Base-by-base conservation (phyloP, 1,140 invertebrate genomes). In the Dreissena rostriformis region DNA sequence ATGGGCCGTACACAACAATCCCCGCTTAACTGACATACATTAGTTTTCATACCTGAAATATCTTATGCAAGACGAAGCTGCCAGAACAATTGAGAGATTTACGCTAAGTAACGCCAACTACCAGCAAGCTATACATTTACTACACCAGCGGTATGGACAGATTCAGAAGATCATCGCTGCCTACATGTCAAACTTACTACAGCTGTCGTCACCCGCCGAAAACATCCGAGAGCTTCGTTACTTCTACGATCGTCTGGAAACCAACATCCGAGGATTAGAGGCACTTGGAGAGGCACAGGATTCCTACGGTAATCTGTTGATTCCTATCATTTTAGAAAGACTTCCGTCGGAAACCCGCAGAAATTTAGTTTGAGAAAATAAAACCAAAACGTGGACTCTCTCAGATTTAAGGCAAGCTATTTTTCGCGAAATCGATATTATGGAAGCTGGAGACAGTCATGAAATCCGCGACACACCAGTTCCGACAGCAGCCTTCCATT, bases 1-100 rank as follows among this genome's bases (percentile, higher is more conserved):
- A 24, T 26, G 65, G 0, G 55, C n/a, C 17, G 66, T 79, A 14
- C 66, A 68, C 28, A 53, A 29, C n/a, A 79, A 79, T 28, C 19
- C 24, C 5, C n/a, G 0, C n/a, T 19, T 79, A 17, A 4, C 76
- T n/a, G 66, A 79, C 29, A 28, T 79, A 26, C 65, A 79, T 4
- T 52, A 66, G 55, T 79, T 79, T n/a, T 55, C 22, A n/a, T 22
- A 79, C 26, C 19, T 79, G 5, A 79, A 68, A 53, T 52, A 17
- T 19, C 63, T 26, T 28, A 52, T 75, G 7, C 10, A 61, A 11
- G 72, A 28, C n/a, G 72, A 75, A 26, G 52, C 72, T n/a, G 53
- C 22, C 19, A 26, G 53, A 61, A 61, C 22, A 11, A 39, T 39
- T 39, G 39, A 39, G 61, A 11, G 61, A 63, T 63, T 63, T 26